Conservation (phyloP, 2,113 vertebrate genomes). For the Hyperoodon ampullatus region DNA sequence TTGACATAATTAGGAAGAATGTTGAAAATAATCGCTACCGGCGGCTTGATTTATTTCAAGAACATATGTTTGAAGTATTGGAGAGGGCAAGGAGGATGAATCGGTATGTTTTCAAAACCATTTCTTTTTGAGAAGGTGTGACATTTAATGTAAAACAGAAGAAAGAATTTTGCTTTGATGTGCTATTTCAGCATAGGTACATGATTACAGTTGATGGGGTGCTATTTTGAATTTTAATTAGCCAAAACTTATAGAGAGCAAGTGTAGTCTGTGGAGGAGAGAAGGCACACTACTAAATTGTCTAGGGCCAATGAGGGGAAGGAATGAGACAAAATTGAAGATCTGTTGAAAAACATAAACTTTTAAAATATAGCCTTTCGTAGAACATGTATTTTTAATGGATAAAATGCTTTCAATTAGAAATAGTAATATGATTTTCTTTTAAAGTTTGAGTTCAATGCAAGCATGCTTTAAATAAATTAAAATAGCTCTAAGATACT, state of each 20-base stretch:
- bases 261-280: background rate
- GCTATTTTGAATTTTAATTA: constrained; percentile 51
- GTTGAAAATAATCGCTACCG: constrained; percentile 95
- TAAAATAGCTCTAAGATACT: background rate
- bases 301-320: background rate
- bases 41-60: constrained; percentile 97
- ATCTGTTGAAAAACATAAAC: constrained; percentile 3
- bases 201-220: background rate
- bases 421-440: constrained; percentile 1
- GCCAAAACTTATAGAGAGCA: background rate
- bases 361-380: constrained; percentile 51
- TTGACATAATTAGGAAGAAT: constrained; percentile 96
- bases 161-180: constrained; percentile 36
- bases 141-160: constrained; percentile 50
- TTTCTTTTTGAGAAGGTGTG: constrained; percentile 50
- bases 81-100: constrained; percentile 96
- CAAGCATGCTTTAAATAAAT: constrained; percentile 51
- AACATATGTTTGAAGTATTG: constrained; percentile 99
- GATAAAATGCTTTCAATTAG: background rate
- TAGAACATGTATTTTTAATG: constrained; percentile 20
- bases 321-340: background rate
- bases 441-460: constrained; percentile 1
- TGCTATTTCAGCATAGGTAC: background rate
- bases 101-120: constrained; percentile 86
- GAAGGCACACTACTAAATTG: background rate